Evolutionary conservation across 2,888 invertebrate species (phyloP).

Genomic region (Harpagoxenus sublaevis): DNA sequence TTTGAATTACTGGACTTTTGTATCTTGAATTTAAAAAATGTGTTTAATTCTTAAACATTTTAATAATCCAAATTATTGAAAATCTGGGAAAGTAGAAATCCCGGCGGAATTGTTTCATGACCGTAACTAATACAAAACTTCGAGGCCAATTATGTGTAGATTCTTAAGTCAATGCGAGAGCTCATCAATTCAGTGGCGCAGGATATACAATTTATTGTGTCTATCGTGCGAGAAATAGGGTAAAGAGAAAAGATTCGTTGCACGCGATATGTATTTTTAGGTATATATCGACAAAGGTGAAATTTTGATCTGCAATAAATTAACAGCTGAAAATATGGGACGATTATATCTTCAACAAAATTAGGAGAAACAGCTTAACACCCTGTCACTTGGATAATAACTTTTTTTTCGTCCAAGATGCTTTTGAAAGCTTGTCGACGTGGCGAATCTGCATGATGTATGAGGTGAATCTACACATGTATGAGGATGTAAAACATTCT

Average conservation of each 20-base stretch:
- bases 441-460: background rate
- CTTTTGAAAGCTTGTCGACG: background rate
- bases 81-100: constrained; percentile 50
- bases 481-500: background rate
- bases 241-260: constrained; percentile 14
- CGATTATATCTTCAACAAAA: background rate
- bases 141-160: constrained; percentile 21
- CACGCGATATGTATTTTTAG: constrained; percentile 9
- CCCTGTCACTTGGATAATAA: background rate
- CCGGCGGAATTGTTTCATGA: background rate
- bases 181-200: background rate
- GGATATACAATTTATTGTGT: constrained; percentile 19
- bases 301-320: background rate
- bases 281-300: background rate
- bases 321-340: background rate
- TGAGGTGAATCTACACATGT: no score
- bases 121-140: constrained; percentile 42
- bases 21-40: no score
- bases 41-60: no score
- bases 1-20: no score
- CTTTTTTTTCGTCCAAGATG: background rate
- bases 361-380: background rate
- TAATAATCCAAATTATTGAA: no score
- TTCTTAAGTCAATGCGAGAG: background rate
- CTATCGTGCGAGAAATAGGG: background rate